These are phyloP conservation scores for Oryzias javanicus DNA, from an alignment of 2,113 vertebrate species.

Conservation along the genomic window DNA sequence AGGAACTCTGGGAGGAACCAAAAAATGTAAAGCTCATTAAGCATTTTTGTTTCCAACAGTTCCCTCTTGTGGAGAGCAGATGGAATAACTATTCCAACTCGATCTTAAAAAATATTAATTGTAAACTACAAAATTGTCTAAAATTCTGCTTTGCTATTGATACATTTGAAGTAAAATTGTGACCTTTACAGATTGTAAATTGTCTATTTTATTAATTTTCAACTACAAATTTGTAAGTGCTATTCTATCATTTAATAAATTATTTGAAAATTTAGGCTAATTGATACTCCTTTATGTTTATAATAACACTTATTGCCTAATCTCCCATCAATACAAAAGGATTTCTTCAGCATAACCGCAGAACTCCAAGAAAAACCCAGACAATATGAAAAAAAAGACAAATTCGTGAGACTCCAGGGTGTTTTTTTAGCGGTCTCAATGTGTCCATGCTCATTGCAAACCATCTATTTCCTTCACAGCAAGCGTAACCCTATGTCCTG, in stretches of 20 bases:
- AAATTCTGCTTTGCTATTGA: too few species aligned
- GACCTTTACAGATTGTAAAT: too few species aligned
- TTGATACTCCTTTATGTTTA: background rate
- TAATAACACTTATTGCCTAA: background rate
- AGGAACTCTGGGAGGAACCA: too few species aligned
- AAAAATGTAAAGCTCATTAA: too few species aligned
- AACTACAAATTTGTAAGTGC: too few species aligned
- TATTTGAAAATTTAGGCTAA: constrained; percentile 14
- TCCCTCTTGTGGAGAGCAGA: constrained; percentile 41
- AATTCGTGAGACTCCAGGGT: constrained; percentile 35
- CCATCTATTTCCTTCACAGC: constrained; percentile 62
- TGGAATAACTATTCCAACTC: background rate
- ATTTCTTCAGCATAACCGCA: constrained; percentile 32
- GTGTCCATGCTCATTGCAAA: constrained; percentile 49
- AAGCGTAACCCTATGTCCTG: constrained; percentile 45
- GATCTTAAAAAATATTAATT: too few species aligned
- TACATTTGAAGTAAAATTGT: too few species aligned
- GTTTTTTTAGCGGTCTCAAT: constrained; percentile 64
- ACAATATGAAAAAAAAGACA: constrained; percentile 38
- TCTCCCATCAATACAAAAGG: constrained; percentile 23
- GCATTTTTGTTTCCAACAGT: constrained; percentile 16
- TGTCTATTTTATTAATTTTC: too few species aligned
- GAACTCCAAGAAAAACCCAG: constrained; percentile 36
- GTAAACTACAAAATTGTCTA: too few species aligned
- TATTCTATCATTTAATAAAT: constrained; percentile 36